Evolutionary conservation across 2,797 vertebrate species (phyloP).

Genomic region (Loriculus beryllinus): DNA sequence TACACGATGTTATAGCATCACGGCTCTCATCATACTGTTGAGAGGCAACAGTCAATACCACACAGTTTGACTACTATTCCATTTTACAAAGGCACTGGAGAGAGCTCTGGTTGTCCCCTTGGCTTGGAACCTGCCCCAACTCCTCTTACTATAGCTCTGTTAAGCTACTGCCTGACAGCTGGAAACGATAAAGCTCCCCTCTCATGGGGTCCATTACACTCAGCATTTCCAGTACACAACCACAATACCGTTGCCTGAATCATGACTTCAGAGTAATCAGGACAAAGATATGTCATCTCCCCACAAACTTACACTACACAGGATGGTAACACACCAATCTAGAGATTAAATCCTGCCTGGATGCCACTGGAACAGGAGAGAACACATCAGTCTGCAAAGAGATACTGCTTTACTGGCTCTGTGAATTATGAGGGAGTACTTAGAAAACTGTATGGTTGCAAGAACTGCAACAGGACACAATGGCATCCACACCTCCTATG

Average conservation of each 20-base stretch:
- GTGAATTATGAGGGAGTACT: background rate
- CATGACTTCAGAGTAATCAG: background rate
- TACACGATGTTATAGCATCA: background rate
- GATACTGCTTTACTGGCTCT: background rate
- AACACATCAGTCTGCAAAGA: background rate
- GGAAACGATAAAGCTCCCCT: background rate
- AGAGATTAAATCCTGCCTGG: background rate
- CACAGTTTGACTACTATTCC: background rate
- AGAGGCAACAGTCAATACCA: background rate
- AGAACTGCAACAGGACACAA: background rate
- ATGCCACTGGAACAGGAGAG: background rate
- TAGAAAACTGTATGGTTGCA: background rate
- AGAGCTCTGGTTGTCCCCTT: background rate
- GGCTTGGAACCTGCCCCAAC: background rate
- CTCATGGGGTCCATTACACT: background rate
- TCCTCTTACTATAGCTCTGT: background rate
- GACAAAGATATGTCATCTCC: background rate
- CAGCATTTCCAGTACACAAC: background rate
- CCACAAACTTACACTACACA: background rate
- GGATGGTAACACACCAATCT: background rate
- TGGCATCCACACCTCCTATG: background rate
- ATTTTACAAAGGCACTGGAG: background rate
- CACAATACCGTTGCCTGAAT: background rate
- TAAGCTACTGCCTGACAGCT: background rate
- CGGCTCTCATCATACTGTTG: background rate